Percentiles rank a stretch among this genome's conserved stretches.
Conservation (phyloP, 2,113 vertebrate species). For the Ascaphus truei region DNA sequence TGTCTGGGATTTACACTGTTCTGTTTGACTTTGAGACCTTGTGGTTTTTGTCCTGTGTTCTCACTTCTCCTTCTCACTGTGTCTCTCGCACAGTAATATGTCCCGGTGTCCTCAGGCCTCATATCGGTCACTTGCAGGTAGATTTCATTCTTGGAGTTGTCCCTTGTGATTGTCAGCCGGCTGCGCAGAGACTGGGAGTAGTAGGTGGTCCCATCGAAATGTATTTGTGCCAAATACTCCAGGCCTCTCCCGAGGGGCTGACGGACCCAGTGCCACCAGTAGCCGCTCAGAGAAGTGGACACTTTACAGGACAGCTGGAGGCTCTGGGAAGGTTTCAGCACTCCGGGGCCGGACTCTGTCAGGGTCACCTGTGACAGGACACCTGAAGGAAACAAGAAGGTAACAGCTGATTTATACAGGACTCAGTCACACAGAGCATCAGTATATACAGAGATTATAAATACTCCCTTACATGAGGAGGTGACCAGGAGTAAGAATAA, state of each 20-base stretch:
- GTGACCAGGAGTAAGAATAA: no score
- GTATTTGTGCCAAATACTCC: neutral
- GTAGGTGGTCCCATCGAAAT: neutral
- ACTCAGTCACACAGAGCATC: neutral
- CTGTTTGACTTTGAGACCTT: no score
- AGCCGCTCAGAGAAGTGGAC: neutral
- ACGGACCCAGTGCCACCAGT: neutral
- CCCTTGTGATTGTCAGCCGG: conserved; percentile 16
- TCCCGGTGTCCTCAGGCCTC: neutral
- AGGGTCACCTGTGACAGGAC: no score
- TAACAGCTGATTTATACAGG: no score
- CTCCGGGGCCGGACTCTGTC: no score
- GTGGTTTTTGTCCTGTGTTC: neutral
- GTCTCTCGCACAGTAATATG: neutral
- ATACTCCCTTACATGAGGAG: no score
- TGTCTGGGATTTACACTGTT: no score
- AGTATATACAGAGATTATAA: no score
- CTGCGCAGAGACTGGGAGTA: conserved; percentile 3
- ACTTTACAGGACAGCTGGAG: conserved; percentile 21
- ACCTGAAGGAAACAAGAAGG: no score
- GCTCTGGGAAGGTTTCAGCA: neutral
- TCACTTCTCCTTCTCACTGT: neutral
- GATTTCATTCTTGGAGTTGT: neutral
- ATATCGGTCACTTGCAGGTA: neutral
- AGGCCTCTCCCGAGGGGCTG: neutral